A percentile compares a stretch with the other conserved stretches of the same genome.
Conservation (phyloP, 2,113 vertebrate genomes). For the Colossoma macropomum region DNA sequence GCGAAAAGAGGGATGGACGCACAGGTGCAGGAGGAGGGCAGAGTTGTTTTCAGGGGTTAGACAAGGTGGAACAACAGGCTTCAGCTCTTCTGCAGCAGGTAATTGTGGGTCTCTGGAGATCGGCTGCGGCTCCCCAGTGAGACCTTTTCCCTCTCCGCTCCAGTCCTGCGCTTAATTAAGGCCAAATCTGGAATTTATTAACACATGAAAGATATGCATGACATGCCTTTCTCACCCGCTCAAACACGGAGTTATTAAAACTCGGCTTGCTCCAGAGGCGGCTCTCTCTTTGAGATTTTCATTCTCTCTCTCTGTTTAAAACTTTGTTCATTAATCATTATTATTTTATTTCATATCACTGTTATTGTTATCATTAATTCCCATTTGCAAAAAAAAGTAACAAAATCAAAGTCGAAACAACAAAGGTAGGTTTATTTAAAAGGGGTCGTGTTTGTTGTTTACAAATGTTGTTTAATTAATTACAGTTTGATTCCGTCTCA, state of each 20-base stretch:
- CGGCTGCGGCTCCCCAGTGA: constrained; percentile 17
- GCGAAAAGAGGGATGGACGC: background rate
- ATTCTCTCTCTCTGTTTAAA: background rate
- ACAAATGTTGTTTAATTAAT: constrained; percentile 37
- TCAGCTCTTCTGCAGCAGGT: constrained; percentile 42
- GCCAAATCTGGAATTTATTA: constrained; percentile 57
- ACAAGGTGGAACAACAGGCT: constrained; percentile 23
- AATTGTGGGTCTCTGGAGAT: constrained; percentile 42
- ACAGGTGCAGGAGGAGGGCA: background rate
- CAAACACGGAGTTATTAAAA: constrained; percentile 46
- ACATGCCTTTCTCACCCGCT: constrained; percentile 26
- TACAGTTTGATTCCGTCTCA: constrained; percentile 45
- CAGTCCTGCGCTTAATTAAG: constrained; percentile 48
- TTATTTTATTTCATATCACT: constrained; percentile 38
- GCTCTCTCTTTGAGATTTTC: background rate
- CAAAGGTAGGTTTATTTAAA: constrained; percentile 23
- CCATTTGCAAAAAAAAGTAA: constrained; percentile 31
- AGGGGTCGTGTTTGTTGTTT: constrained; percentile 42
- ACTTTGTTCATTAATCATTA: constrained; percentile 37
- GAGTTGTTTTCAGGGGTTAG: constrained; percentile 8
- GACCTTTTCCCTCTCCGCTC: constrained; percentile 21
- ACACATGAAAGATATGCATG: constrained; percentile 56
- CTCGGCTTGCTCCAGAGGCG: background rate
- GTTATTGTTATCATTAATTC: constrained; percentile 52
- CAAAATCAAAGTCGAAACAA: constrained; percentile 48